Evolutionary conservation across 2,888 invertebrate species (phyloP).

Genomic region (Drosophila subsilvestris): DNA sequence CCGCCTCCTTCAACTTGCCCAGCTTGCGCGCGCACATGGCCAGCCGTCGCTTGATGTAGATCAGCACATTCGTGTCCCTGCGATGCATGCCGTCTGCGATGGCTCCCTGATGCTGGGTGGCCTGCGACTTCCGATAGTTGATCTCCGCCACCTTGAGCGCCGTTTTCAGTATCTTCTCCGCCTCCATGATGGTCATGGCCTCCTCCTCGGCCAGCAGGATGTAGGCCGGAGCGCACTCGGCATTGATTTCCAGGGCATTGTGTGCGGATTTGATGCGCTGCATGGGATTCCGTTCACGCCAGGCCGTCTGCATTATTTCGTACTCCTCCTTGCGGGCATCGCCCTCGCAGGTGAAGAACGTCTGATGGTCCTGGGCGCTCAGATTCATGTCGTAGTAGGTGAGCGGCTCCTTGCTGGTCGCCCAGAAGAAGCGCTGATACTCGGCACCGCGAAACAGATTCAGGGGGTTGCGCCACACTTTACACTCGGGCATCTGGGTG

Average conservation of each 20-base stretch:
- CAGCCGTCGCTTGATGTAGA: constrained; percentile 95
- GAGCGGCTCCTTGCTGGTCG: constrained; percentile 95
- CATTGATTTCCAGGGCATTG: constrained; percentile 92
- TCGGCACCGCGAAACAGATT: constrained; percentile 98
- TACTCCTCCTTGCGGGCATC: constrained; percentile 94
- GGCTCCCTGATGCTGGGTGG: constrained; percentile 90
- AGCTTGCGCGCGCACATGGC: constrained; percentile 99
- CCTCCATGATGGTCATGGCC: constrained; percentile 95
- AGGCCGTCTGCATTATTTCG: constrained; percentile 98
- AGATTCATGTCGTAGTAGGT: constrained; percentile 99
- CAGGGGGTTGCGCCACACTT: constrained; percentile 98
- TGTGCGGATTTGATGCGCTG: constrained; percentile 96
- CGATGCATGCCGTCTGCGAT: constrained; percentile 91
- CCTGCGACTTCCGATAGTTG: constrained; percentile 91
- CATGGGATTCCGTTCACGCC: constrained; percentile 96
- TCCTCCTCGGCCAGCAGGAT: constrained; percentile 98
- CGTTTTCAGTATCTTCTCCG: constrained; percentile 92
- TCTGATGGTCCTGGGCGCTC: constrained; percentile 99
- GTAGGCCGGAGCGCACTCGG: constrained; percentile 97
- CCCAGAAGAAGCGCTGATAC: constrained; percentile 97
- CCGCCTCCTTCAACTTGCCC: constrained; percentile 96
- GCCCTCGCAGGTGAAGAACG: constrained; percentile 95
- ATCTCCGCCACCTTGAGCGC: constrained; percentile 93
- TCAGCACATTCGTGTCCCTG: constrained; percentile 95
- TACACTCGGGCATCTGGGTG: constrained; percentile 89